phyloP scores from a whole-genome alignment of 2,888 invertebrate species.

The Dinocampus coccinellae region DNA sequence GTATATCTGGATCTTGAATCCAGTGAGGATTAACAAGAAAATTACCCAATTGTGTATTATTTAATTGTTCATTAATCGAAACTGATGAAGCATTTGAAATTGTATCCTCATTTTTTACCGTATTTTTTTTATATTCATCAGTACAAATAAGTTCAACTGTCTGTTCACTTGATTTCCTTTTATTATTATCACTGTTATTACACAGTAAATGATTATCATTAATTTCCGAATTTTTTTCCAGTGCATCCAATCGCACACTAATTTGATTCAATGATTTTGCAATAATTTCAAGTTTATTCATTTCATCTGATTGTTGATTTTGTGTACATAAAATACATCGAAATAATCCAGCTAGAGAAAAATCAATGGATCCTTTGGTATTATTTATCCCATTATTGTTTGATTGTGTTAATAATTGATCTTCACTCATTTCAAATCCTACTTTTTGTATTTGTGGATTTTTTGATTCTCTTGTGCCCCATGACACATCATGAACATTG shows the following conservation, averaged over 20 bases:
- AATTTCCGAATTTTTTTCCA: constrained; percentile 66
- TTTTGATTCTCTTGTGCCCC: constrained; percentile 89
- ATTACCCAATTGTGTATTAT: constrained; percentile 19
- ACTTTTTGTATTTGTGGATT: neutral
- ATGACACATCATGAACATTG: constrained; percentile 92
- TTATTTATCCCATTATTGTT: no score
- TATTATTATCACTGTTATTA: constrained; percentile 17
- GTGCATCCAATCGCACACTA: constrained; percentile 66
- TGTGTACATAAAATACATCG: constrained; percentile 72
- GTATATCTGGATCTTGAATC: constrained; percentile 79
- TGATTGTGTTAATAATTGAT: neutral
- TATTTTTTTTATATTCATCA: constrained; percentile 34
- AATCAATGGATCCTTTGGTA: constrained; percentile 69
- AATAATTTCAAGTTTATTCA: constrained; percentile 68
- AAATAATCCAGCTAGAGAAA: constrained; percentile 72
- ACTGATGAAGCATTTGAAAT: constrained; percentile 40
- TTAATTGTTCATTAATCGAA: constrained; percentile 11
- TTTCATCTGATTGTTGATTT: constrained; percentile 68
- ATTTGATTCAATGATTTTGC: constrained; percentile 68
- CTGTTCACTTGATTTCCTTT: neutral
- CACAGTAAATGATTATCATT: constrained; percentile 5
- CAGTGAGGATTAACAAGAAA: constrained; percentile 76
- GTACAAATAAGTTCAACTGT: constrained; percentile 1
- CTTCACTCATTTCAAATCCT: neutral
- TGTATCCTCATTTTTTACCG: constrained; percentile 35